Evolutionary conservation across 1,140 invertebrate genomes (phyloP), one percentile per base, ranked within the genome.

Genomic region (Drosophila aff.): DNA sequence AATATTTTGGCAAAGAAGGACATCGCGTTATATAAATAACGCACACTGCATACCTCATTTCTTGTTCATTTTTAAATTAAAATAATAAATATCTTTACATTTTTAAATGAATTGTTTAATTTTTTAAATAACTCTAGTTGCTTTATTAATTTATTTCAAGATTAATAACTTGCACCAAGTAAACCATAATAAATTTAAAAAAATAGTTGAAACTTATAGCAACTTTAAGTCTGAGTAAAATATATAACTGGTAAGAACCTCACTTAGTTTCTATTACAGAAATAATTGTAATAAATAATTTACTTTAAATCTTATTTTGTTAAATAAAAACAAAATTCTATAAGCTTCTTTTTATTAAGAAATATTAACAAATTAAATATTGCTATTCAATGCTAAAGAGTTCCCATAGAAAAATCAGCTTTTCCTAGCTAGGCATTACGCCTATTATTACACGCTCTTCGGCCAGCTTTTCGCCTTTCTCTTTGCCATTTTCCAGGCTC

Each of bases 401-500:
- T 57, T n/a, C 1, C 33, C 11, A 50, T 23, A 62, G 58, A 43
- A 62, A 26, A 33, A 4, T n/a, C 11, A 26, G 26, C 18, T n/a
- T 26, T 44, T 43, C 38, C 15, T 26, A 13, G 16, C 53, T 23
- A 23, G 58, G 6, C 55, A 26, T 40, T 57, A 40, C 6, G 53
- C 36, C 53, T 57, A 40, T 57, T 36, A 59, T 41, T 41, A 31
- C 13, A 23, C 16, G 28, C 50, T 44, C 67, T 59, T 49, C 26
- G 67, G n/a, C 13, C 28, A 55, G 47, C 40, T 28, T 52, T 73
- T 73, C 53, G 13, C 47, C 15, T 43, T 73, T 74, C 71, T 74
- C 71, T 73, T 74, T 36, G 46, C 55, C 23, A 43, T 43, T 73
- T 74, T 50, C 38, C 53, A 52, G 33, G 18, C 47, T 36, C 53